phyloP scores from a whole-genome alignment of 2,797 vertebrate species.

The Trachurus trachurus region DNA sequence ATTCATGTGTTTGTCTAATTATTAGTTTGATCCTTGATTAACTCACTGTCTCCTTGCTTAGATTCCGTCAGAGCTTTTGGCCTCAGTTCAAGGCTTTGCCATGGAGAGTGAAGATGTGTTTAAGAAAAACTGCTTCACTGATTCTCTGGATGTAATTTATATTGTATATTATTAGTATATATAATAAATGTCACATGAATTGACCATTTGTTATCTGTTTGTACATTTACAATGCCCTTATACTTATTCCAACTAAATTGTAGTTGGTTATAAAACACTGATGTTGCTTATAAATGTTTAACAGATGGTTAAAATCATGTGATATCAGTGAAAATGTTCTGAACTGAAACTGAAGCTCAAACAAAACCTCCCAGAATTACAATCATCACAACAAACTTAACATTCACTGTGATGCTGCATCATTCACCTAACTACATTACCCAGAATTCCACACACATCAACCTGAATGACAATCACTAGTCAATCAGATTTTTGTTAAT shows the following conservation, averaged over 20 bases:
- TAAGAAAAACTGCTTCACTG: neutral
- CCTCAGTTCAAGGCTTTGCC: too few relatives aligned
- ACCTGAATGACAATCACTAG: conserved; percentile 52
- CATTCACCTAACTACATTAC: conserved; percentile 37
- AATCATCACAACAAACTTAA: neutral
- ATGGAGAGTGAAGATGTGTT: neutral
- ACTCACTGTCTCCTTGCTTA: too few relatives aligned
- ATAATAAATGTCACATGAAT: neutral
- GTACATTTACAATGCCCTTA: neutral
- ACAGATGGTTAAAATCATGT: rapidly evolving
- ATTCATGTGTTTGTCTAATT: conserved; percentile 2
- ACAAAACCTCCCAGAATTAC: neutral
- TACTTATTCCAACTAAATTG: neutral
- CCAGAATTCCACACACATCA: conserved; percentile 46
- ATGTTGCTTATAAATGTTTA: conserved; percentile 1
- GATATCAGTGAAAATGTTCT: neutral
- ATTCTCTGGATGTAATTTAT: neutral
- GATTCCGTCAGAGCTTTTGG: too few relatives aligned
- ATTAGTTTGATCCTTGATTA: too few relatives aligned
- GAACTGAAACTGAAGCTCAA: neutral
- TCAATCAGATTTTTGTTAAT: conserved; percentile 8
- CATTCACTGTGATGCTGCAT: conserved; percentile 1
- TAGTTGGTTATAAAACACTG: neutral
- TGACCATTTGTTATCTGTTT: neutral
- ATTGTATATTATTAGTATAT: neutral